These are phyloP conservation scores for Camelus dromedarius DNA, from an alignment of 2,113 vertebrate species.

Conservation along the genomic window DNA sequence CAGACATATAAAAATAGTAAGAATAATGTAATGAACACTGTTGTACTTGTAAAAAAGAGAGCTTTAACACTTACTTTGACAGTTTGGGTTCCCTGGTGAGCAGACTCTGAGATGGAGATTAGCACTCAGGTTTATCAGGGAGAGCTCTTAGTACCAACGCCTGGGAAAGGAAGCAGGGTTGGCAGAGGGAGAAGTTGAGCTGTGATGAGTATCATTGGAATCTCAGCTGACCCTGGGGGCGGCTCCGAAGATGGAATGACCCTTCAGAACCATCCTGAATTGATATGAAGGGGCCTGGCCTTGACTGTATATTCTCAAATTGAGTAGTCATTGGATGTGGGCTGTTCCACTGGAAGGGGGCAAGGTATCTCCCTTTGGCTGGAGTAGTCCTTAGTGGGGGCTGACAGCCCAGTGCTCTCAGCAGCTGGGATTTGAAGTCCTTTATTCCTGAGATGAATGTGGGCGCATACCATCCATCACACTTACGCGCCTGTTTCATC, in stretches of 20 bases:
- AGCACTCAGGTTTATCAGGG: background rate
- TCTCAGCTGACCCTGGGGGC: background rate
- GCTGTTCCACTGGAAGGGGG: background rate
- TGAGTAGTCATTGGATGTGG: background rate
- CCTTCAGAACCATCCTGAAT: background rate
- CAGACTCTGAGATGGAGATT: background rate
- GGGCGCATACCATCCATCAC: background rate
- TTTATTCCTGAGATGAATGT: background rate
- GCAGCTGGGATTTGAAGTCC: background rate
- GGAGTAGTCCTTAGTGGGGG: background rate
- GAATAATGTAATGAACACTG: background rate
- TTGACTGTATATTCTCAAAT: background rate
- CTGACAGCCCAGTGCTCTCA: background rate
- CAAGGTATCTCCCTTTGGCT: background rate
- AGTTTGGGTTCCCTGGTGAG: background rate
- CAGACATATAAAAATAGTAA: background rate
- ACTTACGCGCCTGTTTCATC: background rate
- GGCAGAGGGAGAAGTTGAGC: background rate
- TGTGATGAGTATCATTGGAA: background rate
- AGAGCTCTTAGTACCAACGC: background rate
- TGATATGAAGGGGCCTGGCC: background rate
- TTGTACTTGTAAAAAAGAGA: background rate
- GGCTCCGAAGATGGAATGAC: background rate
- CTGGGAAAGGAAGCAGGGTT: background rate
- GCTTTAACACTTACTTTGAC: background rate